Percentiles rank a stretch among this genome's conserved stretches.
Conservation (phyloP, 1,140 invertebrate genomes). For the Aphis craccivora region DNA sequence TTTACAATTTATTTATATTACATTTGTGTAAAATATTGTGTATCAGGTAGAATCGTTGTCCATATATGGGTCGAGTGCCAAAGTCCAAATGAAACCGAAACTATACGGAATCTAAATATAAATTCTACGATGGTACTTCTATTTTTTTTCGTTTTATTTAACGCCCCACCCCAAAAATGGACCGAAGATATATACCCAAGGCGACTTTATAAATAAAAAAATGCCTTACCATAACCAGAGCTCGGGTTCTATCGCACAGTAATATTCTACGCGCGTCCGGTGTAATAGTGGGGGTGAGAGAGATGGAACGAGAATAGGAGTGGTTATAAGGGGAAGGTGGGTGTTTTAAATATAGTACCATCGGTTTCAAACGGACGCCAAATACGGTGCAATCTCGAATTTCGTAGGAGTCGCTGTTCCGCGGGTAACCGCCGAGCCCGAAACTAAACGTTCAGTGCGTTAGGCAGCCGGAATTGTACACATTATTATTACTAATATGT, state of each 20-base stretch:
- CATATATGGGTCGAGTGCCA: slow-evolving; percentile 41
- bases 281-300: background rate
- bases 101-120: slow-evolving; percentile 51
- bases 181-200: slow-evolving; percentile 27
- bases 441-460: slow-evolving; percentile 40
- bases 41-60: slow-evolving; percentile 54
- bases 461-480: slow-evolving; percentile 28
- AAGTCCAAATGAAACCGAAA: slow-evolving; percentile 54
- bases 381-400: slow-evolving; percentile 57
- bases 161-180: slow-evolving; percentile 7
- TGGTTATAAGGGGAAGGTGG: slow-evolving; percentile 43
- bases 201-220: slow-evolving; percentile 57
- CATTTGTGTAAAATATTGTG: background rate
- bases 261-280: background rate
- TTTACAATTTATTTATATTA: background rate
- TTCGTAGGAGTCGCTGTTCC: slow-evolving; percentile 54
- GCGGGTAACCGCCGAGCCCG: slow-evolving; percentile 38
- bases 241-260: slow-evolving; percentile 7
- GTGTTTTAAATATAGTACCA: slow-evolving; percentile 57
- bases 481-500: background rate
- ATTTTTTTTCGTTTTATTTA: slow-evolving; percentile 20
- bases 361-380: slow-evolving; percentile 56
- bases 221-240: slow-evolving; percentile 53
- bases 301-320: background rate
- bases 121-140: slow-evolving; percentile 22